phyloP scores from a whole-genome alignment of 1,140 invertebrate species.

The Drosophila neocordata region DNA sequence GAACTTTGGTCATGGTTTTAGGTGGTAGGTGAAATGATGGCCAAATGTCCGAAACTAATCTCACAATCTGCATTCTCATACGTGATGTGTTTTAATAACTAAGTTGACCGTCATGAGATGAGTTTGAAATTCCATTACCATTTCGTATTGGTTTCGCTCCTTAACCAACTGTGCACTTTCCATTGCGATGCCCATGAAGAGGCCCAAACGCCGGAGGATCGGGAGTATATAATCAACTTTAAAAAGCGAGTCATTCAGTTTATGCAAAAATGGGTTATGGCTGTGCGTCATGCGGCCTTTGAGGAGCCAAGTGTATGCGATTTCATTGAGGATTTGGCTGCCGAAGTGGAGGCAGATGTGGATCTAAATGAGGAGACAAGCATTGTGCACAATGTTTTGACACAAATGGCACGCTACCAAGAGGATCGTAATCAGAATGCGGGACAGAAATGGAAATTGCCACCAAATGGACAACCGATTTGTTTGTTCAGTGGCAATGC shows the following conservation, averaged over 20 bases:
- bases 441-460: slow-evolving; percentile 88
- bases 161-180: slow-evolving; percentile 83
- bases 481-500: slow-evolving; percentile 85
- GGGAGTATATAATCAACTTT: slow-evolving; percentile 89
- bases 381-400: slow-evolving; percentile 87
- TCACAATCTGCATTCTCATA: slow-evolving; percentile 73
- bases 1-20: slow-evolving; percentile 3
- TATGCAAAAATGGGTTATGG: slow-evolving; percentile 90
- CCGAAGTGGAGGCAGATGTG: slow-evolving; percentile 87
- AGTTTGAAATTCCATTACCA: slow-evolving; percentile 7
- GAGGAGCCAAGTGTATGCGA: slow-evolving; percentile 88
- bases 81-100: slow-evolving; percentile 75
- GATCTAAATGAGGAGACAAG: slow-evolving; percentile 86
- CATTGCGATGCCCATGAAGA: slow-evolving; percentile 78
- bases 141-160: slow-evolving; percentile 66
- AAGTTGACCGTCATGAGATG: slow-evolving; percentile 14
- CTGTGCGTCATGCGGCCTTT: slow-evolving; percentile 89
- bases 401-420: slow-evolving; percentile 85
- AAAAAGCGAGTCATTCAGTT: slow-evolving; percentile 91
- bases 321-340: slow-evolving; percentile 89
- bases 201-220: slow-evolving; percentile 84
- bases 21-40: slow-evolving; percentile 1
- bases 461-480: slow-evolving; percentile 87
- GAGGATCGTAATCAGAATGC: slow-evolving; percentile 85
- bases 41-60: slow-evolving; percentile 77